Conservation (phyloP, 2,797 vertebrate species). For the Macropodus opercularis region DNA sequence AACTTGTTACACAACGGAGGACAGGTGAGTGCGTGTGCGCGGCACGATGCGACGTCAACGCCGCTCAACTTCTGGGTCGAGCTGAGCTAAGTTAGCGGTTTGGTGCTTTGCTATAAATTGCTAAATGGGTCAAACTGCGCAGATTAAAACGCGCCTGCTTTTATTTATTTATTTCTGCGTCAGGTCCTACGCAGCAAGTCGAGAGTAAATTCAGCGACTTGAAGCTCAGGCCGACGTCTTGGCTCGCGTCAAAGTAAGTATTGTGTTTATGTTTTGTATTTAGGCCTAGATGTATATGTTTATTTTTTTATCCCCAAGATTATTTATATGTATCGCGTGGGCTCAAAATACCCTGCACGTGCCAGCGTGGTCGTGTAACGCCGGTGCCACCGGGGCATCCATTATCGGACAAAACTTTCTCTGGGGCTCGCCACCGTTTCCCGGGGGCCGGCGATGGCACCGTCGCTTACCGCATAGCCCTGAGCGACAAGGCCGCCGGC, state of each 20-base stretch:
- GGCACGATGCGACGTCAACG: conserved; percentile 46
- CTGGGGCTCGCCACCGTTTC: rapidly evolving
- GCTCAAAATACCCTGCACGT: conserved; percentile 50
- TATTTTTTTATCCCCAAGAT: background rate
- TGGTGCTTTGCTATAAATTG: background rate
- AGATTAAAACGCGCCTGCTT: background rate
- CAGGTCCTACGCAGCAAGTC: conserved; percentile 90
- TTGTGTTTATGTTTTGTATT: background rate
- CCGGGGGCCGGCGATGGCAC: background rate
- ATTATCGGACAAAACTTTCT: conserved; percentile 42
- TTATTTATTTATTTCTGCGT: rapidly evolving
- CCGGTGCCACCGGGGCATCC: conserved; percentile 4
- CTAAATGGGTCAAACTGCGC: background rate
- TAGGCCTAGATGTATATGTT: rapidly evolving
- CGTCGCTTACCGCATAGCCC: background rate
- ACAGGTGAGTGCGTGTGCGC: conserved; percentile 90
- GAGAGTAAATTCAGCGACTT: conserved; percentile 87
- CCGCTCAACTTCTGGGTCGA: background rate
- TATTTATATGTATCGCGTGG: background rate
- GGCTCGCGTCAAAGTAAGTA: conserved; percentile 79
- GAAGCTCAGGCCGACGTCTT: conserved; percentile 84
- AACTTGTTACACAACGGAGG: conserved; percentile 92
- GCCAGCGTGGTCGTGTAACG: conserved; percentile 42
- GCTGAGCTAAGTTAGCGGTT: background rate
- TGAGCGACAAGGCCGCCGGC: background rate